Evolutionary conservation across 1,140 invertebrate genomes (phyloP), one percentile per base, ranked within the genome.

Genomic region (Meloidogyne hapla): DNA sequence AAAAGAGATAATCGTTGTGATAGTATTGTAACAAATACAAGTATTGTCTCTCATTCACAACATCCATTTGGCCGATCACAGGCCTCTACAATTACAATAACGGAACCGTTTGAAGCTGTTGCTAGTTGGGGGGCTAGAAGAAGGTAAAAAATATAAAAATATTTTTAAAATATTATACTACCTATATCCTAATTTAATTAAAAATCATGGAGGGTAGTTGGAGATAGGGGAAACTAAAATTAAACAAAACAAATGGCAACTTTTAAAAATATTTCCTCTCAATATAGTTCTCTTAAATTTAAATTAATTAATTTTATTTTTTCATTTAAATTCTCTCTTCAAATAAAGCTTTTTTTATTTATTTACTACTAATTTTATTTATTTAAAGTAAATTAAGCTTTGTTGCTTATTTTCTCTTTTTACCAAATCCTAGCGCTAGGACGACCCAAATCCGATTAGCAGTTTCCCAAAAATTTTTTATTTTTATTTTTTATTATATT

Each of bases 341-440:
- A n/a, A 56, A 56, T n/a, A n/a, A 56, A 56, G n/a, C n/a, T 18
- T 56, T 42, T 42, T 42, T 21, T 18, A 18, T 56, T 21, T n/a
- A n/a, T 56, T 56, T n/a, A n/a, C 6, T 56, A 56, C n/a, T 56
- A 56, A 56, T 56, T 56, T 56, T 56, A 56, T 56, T 56, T 56
- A n/a, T 56, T 56, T 56, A n/a, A 56, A 48, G 6, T 15, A 56
- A 6, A n/a, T 48, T 18, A 5, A 48, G 45, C 48, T n/a, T 56
- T 56, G 48, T 56, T 56, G 48, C 48, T 48, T 48, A 18, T 21
- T 56, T 9, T 56, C 12, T 56, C n/a, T n/a, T 56, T 56, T 56
- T 6, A n/a, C 18, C 3, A n/a, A 56, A 15, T 56, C 18, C 15
- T 48, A 18, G 13, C 15, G 45, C 48, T 56, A 56, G n/a, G 48